Evolutionary conservation across 1,140 invertebrate genomes (phyloP).

Genomic region (Pogonomyrmex barbatus): DNA sequence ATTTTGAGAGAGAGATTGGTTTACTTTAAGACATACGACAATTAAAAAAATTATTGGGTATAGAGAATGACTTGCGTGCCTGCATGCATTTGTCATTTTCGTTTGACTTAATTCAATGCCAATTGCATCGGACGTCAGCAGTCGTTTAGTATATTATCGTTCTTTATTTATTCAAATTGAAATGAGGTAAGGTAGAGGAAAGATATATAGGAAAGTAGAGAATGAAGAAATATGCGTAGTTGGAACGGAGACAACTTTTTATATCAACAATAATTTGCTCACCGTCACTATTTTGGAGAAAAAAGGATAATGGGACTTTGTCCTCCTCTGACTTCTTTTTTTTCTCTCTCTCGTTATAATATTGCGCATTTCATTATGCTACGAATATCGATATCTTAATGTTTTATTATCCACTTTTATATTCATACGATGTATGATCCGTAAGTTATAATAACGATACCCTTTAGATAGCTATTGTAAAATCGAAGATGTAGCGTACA

Average conservation of each 20-base stretch:
- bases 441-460: no score
- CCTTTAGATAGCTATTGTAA: no score
- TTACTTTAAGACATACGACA: not conserved
- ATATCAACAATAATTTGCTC: constrained; percentile 4
- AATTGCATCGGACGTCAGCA: not conserved
- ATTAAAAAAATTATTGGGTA: not conserved
- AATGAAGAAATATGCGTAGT: not conserved
- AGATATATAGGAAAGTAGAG: not conserved
- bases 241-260: not conserved
- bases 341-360: no score
- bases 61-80: not conserved
- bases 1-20: not conserved
- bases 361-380: no score
- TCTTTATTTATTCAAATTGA: not conserved
- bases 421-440: no score
- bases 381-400: no score
- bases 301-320: no score
- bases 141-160: not conserved
- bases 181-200: not conserved
- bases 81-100: not conserved
- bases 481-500: no score
- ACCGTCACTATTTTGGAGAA: constrained; percentile 38
- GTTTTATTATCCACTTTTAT: no score
- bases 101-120: not conserved
- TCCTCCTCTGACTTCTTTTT: no score